These are phyloP conservation scores for Xenops minutus DNA, from an alignment of 2,797 vertebrate species.

Conservation along the genomic window DNA sequence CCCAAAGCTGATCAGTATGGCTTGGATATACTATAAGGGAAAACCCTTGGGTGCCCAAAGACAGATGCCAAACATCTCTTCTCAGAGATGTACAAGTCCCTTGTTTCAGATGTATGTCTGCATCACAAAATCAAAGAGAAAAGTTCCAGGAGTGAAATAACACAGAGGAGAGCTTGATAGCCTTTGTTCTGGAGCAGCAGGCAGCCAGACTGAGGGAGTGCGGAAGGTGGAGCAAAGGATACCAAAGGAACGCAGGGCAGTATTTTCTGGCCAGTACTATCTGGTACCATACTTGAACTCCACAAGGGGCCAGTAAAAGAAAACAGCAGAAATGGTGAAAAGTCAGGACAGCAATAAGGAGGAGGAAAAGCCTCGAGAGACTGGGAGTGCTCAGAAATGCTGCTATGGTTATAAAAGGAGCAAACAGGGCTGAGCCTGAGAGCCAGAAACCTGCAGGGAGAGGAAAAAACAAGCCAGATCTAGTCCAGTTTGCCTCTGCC, in stretches of 20 bases:
- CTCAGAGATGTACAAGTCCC: neutral
- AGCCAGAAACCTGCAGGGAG: neutral
- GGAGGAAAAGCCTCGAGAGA: neutral
- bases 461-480: neutral
- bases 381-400: neutral
- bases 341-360: neutral
- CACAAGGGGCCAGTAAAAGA: neutral
- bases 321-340: neutral
- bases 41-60: neutral
- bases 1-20: neutral
- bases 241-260: neutral
- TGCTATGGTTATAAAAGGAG: neutral
- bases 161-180: neutral
- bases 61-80: neutral
- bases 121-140: neutral
- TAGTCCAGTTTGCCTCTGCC: neutral
- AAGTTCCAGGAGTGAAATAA: neutral
- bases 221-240: neutral
- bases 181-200: neutral
- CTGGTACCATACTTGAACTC: neutral
- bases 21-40: neutral
- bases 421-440: accelerated
- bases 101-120: neutral
- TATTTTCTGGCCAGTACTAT: neutral
- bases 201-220: neutral